Conservation (phyloP, 1,140 invertebrate genomes). For the Brachystomella parvula region DNA sequence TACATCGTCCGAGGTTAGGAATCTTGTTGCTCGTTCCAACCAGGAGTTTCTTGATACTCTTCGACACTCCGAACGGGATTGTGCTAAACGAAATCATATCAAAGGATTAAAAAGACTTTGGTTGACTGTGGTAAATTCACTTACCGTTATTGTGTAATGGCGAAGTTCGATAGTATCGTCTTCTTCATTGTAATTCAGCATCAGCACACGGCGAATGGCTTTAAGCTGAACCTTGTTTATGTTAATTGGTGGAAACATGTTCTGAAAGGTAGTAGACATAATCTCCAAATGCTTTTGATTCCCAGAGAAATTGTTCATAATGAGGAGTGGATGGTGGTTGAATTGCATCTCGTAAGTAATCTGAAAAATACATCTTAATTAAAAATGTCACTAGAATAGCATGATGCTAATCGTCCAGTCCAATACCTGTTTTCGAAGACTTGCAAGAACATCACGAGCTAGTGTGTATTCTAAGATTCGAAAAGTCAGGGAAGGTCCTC, state of each 20-base stretch:
- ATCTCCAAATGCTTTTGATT: slow-evolving; percentile 74
- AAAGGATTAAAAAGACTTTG: neutral
- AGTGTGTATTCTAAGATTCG: slow-evolving; percentile 75
- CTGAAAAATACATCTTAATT: slow-evolving; percentile 40
- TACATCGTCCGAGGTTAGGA: slow-evolving; percentile 77
- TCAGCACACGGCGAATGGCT: slow-evolving; percentile 76
- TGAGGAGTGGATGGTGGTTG: slow-evolving; percentile 74
- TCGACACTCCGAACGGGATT: slow-evolving; percentile 80
- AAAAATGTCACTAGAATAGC: neutral
- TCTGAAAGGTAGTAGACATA: slow-evolving; percentile 92
- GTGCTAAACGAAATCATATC: slow-evolving; percentile 39
- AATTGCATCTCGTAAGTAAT: slow-evolving; percentile 71
- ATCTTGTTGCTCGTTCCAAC: slow-evolving; percentile 61
- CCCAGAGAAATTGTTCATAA: slow-evolving; percentile 82
- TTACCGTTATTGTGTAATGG: slow-evolving; percentile 77
- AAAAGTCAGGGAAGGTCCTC: slow-evolving; percentile 78
- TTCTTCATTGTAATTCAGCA: slow-evolving; percentile 81
- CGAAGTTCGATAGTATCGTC: slow-evolving; percentile 84
- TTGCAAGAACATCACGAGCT: slow-evolving; percentile 73
- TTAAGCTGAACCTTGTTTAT: slow-evolving; percentile 79
- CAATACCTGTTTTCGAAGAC: slow-evolving; percentile 64
- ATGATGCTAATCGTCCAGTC: neutral
- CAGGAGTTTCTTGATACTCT: slow-evolving; percentile 87
- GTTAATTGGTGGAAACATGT: slow-evolving; percentile 97
- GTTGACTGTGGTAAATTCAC: neutral